These are phyloP conservation scores for Drosophila falleni DNA, from an alignment of 2,888 invertebrate species.

Conservation along the genomic window DNA sequence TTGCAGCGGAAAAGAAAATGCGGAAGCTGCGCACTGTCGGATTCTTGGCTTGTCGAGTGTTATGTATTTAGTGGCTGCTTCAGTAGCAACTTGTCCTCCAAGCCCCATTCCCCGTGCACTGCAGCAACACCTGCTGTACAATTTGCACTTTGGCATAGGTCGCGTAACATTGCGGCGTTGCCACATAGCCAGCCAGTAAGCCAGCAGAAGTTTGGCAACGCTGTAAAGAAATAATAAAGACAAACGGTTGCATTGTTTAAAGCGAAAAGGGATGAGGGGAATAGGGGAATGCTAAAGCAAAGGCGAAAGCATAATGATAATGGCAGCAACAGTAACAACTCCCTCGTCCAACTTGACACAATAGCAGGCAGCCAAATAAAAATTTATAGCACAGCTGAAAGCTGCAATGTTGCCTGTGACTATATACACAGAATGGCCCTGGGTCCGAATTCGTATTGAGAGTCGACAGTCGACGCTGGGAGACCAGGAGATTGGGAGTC, in stretches of 20 bases:
- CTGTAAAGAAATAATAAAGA: conserved; percentile 74
- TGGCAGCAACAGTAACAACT: conserved; percentile 45
- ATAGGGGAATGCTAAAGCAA: conserved; percentile 30
- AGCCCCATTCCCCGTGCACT: not conserved
- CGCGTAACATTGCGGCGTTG: conserved; percentile 58
- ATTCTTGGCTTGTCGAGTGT: conserved; percentile 79
- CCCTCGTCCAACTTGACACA: conserved; percentile 69
- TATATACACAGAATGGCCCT: conserved; percentile 39
- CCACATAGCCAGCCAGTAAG: conserved; percentile 36
- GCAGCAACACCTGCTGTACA: conserved; percentile 54
- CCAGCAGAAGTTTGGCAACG: conserved; percentile 70
- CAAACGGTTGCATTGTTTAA: conserved; percentile 71
- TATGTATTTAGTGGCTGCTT: conserved; percentile 78
- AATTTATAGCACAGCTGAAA: conserved; percentile 78
- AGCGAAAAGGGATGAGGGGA: conserved; percentile 15
- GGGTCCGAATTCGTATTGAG: conserved; percentile 31
- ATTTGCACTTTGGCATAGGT: conserved; percentile 72
- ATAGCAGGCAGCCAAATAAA: conserved; percentile 75
- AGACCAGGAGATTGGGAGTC: not conserved
- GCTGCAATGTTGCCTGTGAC: conserved; percentile 61
- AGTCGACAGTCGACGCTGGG: conserved; percentile 4
- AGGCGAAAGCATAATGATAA: conserved; percentile 71
- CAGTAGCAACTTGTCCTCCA: conserved; percentile 17
- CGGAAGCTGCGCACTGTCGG: conserved; percentile 74
- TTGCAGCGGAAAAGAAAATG: conserved; percentile 62